A percentile compares a stretch with the other conserved stretches of the same genome.
Conservation (phyloP, 2,797 vertebrate species). For the Anolis apletophallus region DNA sequence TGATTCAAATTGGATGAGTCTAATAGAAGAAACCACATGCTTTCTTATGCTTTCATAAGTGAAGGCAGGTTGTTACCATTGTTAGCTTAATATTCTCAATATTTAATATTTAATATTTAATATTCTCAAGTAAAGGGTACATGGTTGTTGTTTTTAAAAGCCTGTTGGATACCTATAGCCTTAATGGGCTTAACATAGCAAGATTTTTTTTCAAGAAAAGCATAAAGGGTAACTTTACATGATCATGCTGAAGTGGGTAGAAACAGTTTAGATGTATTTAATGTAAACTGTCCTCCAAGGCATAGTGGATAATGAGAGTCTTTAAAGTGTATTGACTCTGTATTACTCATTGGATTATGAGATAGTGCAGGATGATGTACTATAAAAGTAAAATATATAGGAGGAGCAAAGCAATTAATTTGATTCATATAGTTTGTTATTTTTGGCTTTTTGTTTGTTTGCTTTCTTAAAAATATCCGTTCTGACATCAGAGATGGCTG, state of each 20-base stretch:
- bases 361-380: neutral
- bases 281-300: neutral
- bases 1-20: neutral
- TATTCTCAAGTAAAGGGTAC: slow-evolving; percentile 1
- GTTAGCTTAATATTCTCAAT: no score
- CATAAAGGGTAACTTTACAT: neutral
- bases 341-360: neutral
- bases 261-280: neutral
- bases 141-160: neutral
- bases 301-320: neutral
- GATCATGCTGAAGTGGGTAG: neutral
- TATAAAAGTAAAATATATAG: neutral
- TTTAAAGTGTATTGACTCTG: neutral
- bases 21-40: neutral
- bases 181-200: neutral
- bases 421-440: neutral
- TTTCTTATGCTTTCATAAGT: neutral
- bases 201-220: neutral
- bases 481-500: no score
- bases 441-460: no score
- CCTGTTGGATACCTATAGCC: neutral
- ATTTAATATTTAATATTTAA: no score
- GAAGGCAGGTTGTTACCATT: neutral
- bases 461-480: no score
- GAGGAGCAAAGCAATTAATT: neutral